Evolutionary conservation across 1,140 invertebrate genomes (phyloP), one percentile per base, ranked within the genome.

Genomic region (Drosophila suzukii): DNA sequence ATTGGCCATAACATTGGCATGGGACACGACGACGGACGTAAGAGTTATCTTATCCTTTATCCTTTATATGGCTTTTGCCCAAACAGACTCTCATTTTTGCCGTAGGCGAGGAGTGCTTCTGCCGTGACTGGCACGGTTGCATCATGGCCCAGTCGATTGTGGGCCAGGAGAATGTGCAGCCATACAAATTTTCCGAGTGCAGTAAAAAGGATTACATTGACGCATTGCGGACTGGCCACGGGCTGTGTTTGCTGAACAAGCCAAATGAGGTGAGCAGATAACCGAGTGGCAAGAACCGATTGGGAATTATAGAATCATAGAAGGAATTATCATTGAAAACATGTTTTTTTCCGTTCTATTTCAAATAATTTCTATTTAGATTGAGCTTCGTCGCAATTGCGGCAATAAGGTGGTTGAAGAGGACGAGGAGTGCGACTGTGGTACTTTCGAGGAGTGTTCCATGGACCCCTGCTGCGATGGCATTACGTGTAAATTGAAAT

Each of bases 1-100:
- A 97, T 98, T 80, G 98, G 98, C 15, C 98, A 99, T 88, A 99
- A 98, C 92, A 96, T 99, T 73, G 98, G 98, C 91, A 97, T 98
- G 96, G 95, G 95, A 3, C 98, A 99, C 93, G 98, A 99, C 92
- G 97, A 98, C 82, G 96, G 96, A 60, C 94, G 97, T 95, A 93
- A 96, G 94, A 94, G 81, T 24, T 54, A 15, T 15, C 30, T 50
- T 6, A 27, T 12, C 32, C 12, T 15, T 3, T 12, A n/a, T 11
- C 12, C 20, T 1, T 7, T 43, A 2, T 27, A 10, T 2, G 8
- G 20, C 8, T 15, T 4, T 32, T 15, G 13, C 6, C 24, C 12
- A 50, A 10, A 32, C 49, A 6, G 27, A 15, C 15, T 34, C 27
- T n/a, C 24, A 30, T n/a, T 32, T 49, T 43, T 49, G n/a, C 17